Base-by-base conservation (phyloP, 2,888 invertebrate genomes). In the Apotomis betuletana region DNA sequence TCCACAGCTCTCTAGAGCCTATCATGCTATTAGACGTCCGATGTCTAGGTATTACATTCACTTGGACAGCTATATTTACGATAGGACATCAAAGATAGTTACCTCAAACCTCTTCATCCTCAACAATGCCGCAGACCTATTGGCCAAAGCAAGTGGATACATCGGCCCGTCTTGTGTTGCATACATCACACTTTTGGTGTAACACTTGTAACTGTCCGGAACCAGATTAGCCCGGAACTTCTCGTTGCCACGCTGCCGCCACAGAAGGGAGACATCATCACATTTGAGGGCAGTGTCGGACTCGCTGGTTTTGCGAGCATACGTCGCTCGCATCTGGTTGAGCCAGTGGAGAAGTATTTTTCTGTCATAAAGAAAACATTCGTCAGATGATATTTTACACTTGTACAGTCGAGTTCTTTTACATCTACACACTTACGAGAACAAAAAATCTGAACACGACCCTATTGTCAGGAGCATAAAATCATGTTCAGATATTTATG, bases 71-170 rank as follows among this genome's bases (percentile, higher is more conserved):
- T 27, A 27, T 27, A 27, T 27, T 27, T 2, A 27, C 27, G 2
- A 27, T 27, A 27, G 27, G 27, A 44, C 44, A 0, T 4, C 5
- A 5, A 44, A 44, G 44, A 38, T 0, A 44, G 4, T 80, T 85
- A 95, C 96, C 90, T 95, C 82, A 85, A 92, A 96, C 79, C 92
- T 91, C 70, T 94, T 91, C 82, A 95, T 82, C 77, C 94, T 92
- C 79, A 95, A 91, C 59, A 95, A 89, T 8, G 95, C 94, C 15
- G 96, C 96, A 10, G 96, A 96, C 83, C 96, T 92, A 79, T 96
- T 96, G 0, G 95, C 96, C 67, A 95, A 86, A 0, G 96, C 96
- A 62, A 96, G 82, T 0, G 95, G 89, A 77, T 95, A 94, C 85
- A 95, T 94, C 10, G 93, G 87, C 59, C 94, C 94, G 46, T 91